Base-by-base conservation (phyloP, 2,113 vertebrate genomes). In the Oriolus oriolus region DNA sequence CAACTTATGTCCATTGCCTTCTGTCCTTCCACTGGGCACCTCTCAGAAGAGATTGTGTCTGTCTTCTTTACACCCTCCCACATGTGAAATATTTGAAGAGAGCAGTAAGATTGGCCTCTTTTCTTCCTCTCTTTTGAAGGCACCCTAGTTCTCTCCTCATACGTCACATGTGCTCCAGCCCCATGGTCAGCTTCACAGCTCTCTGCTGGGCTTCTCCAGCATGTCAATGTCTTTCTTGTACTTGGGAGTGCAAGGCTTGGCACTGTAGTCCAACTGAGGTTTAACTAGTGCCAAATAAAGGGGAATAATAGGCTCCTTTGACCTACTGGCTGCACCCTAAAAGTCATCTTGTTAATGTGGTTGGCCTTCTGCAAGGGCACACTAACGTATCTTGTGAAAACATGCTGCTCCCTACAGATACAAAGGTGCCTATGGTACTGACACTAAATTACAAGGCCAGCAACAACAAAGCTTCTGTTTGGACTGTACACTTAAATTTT, bases 201-300 rank as follows among this genome's bases (percentile, higher is more conserved):
- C 33, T 49, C 71, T 63, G 52, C n/a, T 42, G 27, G 13, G 39
- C 26, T 63, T 0, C 4, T 74, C 31, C 31, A 31, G 17, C 0
- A 0, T 33, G 23, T 33, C 2, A 0, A 19, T 35, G n/a, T 26
- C 33, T 39, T 79, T 50, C 20, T 21, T 5, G 2, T 2, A 50
- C 23, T 10, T 16, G 2, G 7, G 14, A 64, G 26, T 8, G 14
- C 24, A 54, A 59, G 28, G 52, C 37, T 39, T 75, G 27, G n/a
- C 16, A 5, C 9, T 52, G 16, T 7, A 54, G 16, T 45, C 26
- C 19, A 2, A 47, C 1, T 30, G 63, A 80, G 7, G 12, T 33
- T 50, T 28, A 23, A 30, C 7, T 35, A 35, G 30, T 13, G 33
- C 27, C 26, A 47, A 49, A 24, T 3, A 73, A 71, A 60, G 7